Evolutionary conservation across 2,797 vertebrate species (phyloP), one percentile per base, ranked within the genome.

Genomic region (Novumbra hubbsi): DNA sequence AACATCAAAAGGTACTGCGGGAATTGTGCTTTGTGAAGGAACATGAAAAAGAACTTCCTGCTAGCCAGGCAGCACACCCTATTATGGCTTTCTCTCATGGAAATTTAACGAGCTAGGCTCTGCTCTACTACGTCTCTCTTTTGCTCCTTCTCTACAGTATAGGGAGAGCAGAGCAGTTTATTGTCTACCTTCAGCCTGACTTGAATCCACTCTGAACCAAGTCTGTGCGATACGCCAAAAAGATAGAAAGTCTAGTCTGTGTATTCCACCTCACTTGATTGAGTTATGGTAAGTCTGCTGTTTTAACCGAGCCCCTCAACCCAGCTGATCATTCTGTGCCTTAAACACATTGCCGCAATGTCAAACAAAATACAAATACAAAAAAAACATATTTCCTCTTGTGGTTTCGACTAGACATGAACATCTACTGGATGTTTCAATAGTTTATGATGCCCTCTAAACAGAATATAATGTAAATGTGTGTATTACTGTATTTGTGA

Each of bases 41-140:
- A 84, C 82, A 84, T 84, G 84, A 85, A 87, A 85, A 77, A 79
- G 80, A 83, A 78, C 82, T 87, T 81, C 73, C 69, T 81, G 71
- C 81, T 73, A 72, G 73, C 45, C 15, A 75, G 68, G 75, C 73
- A 62, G 70, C 73, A 69, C 32, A 41, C 67, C 76, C 80, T 76
- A 83, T 84, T 84, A 83, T 72, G 28, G 49, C 67, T 73, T 52
- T 55, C 74, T 74, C 71, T 52, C 81, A 74, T 72, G 24, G 55
- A 60, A 60, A 24, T 60, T 60, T 60, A 60, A 60, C 55, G 55
- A 60, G 55, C 55, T 21, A 27, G 52, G 52, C 30, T 63, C 55
- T 38, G 28, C 52, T 69, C 52, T 64, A 17, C 19, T 69, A 6
- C 38, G 21, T 2, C 8, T 32, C 48, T 60, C 50, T 28, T 71